Conservation (phyloP, 2,888 invertebrate species). For the Gibbula magus region DNA sequence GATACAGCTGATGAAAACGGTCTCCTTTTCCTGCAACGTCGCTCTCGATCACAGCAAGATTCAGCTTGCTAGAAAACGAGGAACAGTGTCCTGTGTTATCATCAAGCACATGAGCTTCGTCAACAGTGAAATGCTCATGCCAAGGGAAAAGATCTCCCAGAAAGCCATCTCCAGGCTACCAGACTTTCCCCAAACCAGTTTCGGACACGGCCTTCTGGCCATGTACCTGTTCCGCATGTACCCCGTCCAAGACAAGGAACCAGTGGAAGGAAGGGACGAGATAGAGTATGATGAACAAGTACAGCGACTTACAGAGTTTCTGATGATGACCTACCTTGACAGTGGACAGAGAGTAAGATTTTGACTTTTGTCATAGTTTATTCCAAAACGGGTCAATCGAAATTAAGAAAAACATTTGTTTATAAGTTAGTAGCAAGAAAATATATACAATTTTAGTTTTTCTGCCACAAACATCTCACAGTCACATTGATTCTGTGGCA, state of each 20-base stretch:
- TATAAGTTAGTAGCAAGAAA: too few relatives aligned
- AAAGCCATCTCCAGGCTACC: background rate
- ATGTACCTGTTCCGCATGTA: background rate
- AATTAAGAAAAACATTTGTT: too few relatives aligned
- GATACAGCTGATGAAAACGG: background rate
- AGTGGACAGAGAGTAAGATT: background rate
- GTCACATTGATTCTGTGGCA: too few relatives aligned
- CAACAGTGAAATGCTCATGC: background rate
- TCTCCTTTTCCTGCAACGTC: background rate
- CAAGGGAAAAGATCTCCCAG: background rate
- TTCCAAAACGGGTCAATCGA: too few relatives aligned
- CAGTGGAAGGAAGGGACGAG: background rate
- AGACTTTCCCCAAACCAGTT: background rate
- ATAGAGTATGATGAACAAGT: background rate
- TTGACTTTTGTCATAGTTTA: too few relatives aligned
- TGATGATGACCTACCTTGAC: background rate
- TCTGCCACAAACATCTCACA: too few relatives aligned
- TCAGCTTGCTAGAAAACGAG: background rate
- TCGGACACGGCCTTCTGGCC: background rate
- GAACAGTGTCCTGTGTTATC: background rate
- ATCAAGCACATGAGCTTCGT: background rate
- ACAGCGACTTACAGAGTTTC: background rate
- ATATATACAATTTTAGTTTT: too few relatives aligned
- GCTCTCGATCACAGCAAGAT: background rate
- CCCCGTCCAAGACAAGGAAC: background rate